Conservation (phyloP, 2,113 vertebrate species). For the Chaenocephalus aceratus region DNA sequence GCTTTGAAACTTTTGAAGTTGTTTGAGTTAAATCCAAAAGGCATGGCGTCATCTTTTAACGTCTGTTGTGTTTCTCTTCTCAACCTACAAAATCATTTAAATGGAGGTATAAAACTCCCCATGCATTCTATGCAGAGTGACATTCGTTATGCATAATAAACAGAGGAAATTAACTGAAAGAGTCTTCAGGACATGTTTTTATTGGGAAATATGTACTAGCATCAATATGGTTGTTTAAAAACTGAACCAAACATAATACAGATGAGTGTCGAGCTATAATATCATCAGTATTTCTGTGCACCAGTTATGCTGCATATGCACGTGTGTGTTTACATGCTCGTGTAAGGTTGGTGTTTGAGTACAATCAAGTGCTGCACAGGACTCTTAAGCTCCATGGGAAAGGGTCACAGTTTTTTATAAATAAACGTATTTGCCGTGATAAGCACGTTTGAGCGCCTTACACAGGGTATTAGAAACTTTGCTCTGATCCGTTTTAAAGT, state of each 20-base stretch:
- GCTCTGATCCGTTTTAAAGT: conserved; percentile 52
- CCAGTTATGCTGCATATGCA: background rate
- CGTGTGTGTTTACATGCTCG: background rate
- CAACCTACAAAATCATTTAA: conserved; percentile 47
- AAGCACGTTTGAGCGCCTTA: conserved; percentile 50
- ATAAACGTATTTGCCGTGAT: conserved; percentile 40
- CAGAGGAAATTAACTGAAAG: conserved; percentile 36
- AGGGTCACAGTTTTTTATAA: conserved; percentile 56
- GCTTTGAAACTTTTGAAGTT: conserved; percentile 49
- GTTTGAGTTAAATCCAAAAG: conserved; percentile 51
- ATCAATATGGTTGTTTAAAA: background rate
- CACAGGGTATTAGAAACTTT: conserved; percentile 29
- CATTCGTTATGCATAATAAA: conserved; percentile 35
- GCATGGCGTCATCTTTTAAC: conserved; percentile 44
- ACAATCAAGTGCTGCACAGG: background rate
- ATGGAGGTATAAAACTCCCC: conserved; percentile 39
- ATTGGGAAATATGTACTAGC: background rate
- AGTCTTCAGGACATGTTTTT: conserved; percentile 15
- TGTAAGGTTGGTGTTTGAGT: background rate
- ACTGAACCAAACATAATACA: background rate
- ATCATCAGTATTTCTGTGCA: background rate
- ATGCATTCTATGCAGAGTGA: conserved; percentile 34
- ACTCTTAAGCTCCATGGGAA: conserved; percentile 61
- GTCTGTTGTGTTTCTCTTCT: conserved; percentile 51
- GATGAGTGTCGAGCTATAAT: background rate